These are phyloP conservation scores for Allophyes oxyacanthae DNA, from an alignment of 2,888 invertebrate species.

Conservation along the genomic window DNA sequence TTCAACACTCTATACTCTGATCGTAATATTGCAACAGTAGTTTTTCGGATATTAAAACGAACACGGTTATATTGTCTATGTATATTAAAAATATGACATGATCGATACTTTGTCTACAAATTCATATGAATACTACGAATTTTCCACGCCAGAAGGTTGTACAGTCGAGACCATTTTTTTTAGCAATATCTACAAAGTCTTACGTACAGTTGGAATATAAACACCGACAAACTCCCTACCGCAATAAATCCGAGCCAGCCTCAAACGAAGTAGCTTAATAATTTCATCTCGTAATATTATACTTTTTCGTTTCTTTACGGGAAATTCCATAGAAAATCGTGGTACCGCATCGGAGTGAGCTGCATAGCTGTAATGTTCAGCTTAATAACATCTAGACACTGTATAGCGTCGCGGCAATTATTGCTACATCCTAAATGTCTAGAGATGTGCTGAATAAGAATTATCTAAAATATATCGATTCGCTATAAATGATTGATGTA, in stretches of 20 bases:
- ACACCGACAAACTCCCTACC: constrained; percentile 22
- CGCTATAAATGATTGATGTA: too few species aligned
- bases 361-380: constrained; percentile 67
- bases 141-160: too few species aligned
- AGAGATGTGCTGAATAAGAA: constrained; percentile 51
- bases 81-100: too few species aligned
- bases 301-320: constrained; percentile 56
- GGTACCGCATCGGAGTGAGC: constrained; percentile 50
- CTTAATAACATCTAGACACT: constrained; percentile 74
- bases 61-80: too few species aligned
- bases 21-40: too few species aligned
- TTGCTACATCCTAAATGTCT: constrained; percentile 71
- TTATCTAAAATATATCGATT: constrained; percentile 9
- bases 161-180: too few species aligned
- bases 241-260: constrained; percentile 48
- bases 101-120: too few species aligned
- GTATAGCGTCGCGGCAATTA: constrained; percentile 75
- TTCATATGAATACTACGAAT: too few species aligned
- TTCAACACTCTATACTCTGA: too few species aligned
- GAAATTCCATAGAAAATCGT: constrained; percentile 35
- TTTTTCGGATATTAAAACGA: too few species aligned
- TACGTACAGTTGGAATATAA: constrained; percentile 6
- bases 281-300: constrained; percentile 58
- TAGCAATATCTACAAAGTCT: too few species aligned
- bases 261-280: constrained; percentile 58